Evolutionary conservation across 2,888 invertebrate genomes (phyloP), one percentile per base, ranked within the genome.

Genomic region (Drosophila mulleri): DNA sequence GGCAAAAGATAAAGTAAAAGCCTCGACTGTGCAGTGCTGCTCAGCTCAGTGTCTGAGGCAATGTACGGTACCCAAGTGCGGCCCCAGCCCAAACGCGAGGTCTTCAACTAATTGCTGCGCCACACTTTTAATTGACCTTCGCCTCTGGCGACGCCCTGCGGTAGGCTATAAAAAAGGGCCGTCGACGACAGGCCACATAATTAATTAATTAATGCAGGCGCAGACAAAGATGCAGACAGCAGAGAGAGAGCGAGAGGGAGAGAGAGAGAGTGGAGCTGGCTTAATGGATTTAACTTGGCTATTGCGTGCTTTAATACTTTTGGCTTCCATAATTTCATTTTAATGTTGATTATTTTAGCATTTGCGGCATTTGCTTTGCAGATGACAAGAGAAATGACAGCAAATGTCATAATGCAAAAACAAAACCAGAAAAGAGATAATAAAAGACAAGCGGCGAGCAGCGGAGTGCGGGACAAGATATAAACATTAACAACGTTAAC

Each of bases 101-200:
- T 18, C 42, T 39, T 48, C 50, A 59, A 69, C 73, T 84, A 84
- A 88, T 83, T 86, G 76, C 73, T 54, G 65, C 64, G 72, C 78
- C 86, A 79, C 64, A 72, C 73, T 83, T 84, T 86, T 83, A 86
- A 87, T 83, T 89, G 83, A 84, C 79, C 83, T 84, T 83, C 83
- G 84, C 54, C 89, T 53, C 67, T 16, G 72, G 39, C 50, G 52
- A 45, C 72, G 76, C 73, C 73, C 75, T 65, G 60, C 18, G 62
- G 72, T 72, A 67, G 57, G 67, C 67, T 42, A 63, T 41, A 68
- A 61, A 71, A 72, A 59, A 60, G 35, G 57, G 44, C 39, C 44
- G 57, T 44, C 62, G 67, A 48, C 70, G 71, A 64, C 32, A 18
- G 42, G 44, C 32, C 37, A 35, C 50, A 52, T 20, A 65, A 52